Conservation (phyloP, 2,888 invertebrate species). For the Tigriopus californicus region DNA sequence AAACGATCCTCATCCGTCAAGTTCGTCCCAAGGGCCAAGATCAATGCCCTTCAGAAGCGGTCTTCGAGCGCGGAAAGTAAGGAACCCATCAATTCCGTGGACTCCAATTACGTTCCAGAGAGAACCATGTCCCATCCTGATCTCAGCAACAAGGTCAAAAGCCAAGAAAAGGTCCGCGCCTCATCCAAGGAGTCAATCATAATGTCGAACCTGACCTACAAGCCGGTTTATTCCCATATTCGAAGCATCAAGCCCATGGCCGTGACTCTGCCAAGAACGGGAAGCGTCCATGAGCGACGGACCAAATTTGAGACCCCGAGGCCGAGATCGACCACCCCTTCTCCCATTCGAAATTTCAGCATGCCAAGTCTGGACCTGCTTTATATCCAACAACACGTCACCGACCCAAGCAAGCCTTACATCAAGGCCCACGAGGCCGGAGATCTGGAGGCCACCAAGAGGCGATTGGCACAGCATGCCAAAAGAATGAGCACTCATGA, state of each 20-base stretch:
- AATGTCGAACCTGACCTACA: conserved; percentile 27
- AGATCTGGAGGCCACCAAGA: conserved; percentile 30
- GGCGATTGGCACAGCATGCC: not conserved
- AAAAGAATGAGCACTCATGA: not conserved
- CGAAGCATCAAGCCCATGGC: no score
- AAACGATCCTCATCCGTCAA: not conserved
- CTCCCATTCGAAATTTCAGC: not conserved
- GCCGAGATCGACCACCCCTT: not conserved
- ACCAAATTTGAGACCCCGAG: not conserved
- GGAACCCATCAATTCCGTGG: not conserved
- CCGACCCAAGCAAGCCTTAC: conserved; percentile 32
- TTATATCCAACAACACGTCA: conserved; percentile 16
- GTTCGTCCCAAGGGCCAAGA: not conserved
- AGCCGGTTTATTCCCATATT: conserved; percentile 36
- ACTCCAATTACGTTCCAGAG: conserved; percentile 17
- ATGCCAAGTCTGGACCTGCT: not conserved
- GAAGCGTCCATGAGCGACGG: conserved; percentile 55
- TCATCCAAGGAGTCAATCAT: not conserved
- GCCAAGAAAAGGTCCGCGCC: not conserved
- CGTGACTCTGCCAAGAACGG: conserved; percentile 47
- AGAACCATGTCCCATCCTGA: conserved; percentile 19
- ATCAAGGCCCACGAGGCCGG: conserved; percentile 34
- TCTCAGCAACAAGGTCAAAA: not conserved
- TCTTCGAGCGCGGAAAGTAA: not conserved
- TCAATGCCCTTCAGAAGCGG: not conserved